phyloP scores from a whole-genome alignment of 2,113 vertebrate genomes.

The Leucoraja erinaceus region DNA sequence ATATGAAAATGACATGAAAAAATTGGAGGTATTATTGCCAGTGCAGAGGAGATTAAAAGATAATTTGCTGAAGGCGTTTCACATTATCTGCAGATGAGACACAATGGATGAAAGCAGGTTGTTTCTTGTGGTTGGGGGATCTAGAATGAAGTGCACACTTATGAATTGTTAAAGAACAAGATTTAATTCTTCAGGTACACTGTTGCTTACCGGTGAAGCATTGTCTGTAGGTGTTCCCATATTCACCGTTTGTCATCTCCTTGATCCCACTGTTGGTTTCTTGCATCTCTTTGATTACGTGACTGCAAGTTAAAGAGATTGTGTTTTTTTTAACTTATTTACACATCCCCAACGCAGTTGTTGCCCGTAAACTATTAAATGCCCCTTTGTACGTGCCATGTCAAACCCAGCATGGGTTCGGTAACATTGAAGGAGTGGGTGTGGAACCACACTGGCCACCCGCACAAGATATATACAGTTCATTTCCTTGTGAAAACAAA shows the following conservation, averaged over 20 bases:
- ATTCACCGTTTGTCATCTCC: constrained; percentile 69
- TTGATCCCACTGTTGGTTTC: constrained; percentile 74
- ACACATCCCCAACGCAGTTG: neutral
- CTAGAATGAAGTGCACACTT: neutral
- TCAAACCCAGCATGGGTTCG: too few species aligned
- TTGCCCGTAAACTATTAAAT: neutral
- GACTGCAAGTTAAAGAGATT: constrained; percentile 51
- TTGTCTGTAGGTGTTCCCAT: constrained; percentile 80
- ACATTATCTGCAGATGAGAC: neutral
- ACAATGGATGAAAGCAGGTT: neutral
- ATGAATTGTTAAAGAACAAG: neutral
- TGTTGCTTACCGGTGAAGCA: constrained; percentile 74
- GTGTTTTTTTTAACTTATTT: neutral
- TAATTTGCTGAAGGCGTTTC: neutral
- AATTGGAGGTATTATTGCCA: neutral
- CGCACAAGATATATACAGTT: too few species aligned
- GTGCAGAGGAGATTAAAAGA: neutral
- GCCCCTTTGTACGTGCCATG: neutral
- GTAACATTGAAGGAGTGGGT: neutral
- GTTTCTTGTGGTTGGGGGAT: neutral
- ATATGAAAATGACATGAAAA: neutral
- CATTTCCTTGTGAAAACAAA: neutral
- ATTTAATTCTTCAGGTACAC: neutral
- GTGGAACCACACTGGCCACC: neutral
- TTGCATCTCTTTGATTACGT: constrained; percentile 81